Conservation (phyloP, 1,140 invertebrate species). For the Drosophila ficusphila region DNA sequence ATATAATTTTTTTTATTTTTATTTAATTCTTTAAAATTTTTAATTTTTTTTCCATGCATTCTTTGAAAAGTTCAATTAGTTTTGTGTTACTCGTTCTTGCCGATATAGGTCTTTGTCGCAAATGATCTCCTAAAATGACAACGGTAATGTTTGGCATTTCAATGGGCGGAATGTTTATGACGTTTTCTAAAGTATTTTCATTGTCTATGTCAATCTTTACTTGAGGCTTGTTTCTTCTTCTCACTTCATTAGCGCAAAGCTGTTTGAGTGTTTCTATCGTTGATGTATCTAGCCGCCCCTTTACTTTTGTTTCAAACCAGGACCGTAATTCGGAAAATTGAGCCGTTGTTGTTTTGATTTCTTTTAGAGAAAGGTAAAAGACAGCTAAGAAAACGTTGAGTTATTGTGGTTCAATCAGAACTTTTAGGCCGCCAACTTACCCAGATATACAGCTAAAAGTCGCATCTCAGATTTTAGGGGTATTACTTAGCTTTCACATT, state of each 20-base stretch:
- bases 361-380: not conserved
- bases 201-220: not conserved
- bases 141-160: not conserved
- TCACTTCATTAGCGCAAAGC: not conserved
- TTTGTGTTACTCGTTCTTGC: too few relatives aligned
- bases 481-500: not conserved
- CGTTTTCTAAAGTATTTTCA: not conserved
- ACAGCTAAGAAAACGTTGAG: not conserved
- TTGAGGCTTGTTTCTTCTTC: not conserved
- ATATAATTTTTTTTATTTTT: not conserved
- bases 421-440: not conserved
- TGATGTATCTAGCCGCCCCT: not conserved
- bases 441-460: not conserved
- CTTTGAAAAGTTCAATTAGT: not conserved
- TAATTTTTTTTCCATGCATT: not conserved
- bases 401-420: too few relatives aligned
- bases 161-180: not conserved
- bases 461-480: not conserved
- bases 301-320: not conserved
- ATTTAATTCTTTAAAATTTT: not conserved
- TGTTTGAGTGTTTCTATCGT: not conserved
- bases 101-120: not conserved
- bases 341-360: not conserved
- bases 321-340: not conserved
- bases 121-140: not conserved